Evolutionary conservation across 2,888 invertebrate species (phyloP).

Genomic region (Alentia gelatinosa): DNA sequence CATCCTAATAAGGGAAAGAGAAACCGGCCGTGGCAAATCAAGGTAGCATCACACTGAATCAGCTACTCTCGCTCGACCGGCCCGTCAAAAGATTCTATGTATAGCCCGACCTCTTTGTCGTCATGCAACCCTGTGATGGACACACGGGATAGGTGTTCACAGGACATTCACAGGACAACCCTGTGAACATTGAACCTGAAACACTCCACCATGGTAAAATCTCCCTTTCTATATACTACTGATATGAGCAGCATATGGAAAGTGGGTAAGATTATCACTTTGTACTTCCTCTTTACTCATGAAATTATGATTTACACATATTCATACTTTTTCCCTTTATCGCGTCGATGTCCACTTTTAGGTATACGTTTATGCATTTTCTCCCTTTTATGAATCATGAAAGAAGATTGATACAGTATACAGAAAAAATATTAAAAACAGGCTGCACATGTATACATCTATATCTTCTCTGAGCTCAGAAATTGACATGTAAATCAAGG

Average conservation of each 20-base stretch:
- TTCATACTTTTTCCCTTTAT: not conserved
- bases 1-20: too few species aligned
- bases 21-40: too few species aligned
- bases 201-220: not conserved
- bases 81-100: not conserved
- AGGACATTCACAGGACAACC: not conserved
- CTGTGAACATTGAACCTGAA: not conserved
- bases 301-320: too few species aligned
- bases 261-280: not conserved
- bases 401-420: not conserved
- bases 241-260: not conserved
- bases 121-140: not conserved
- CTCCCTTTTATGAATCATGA: not conserved
- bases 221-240: not conserved
- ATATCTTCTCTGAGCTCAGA: too few species aligned
- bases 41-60: too few species aligned
- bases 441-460: not conserved
- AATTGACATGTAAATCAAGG: not conserved
- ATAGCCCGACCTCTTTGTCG: not conserved
- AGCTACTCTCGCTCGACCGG: too few species aligned
- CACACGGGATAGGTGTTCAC: not conserved
- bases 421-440: not conserved
- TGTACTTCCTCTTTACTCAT: too few species aligned
- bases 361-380: not conserved
- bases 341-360: not conserved